A percentile compares a stretch with the other conserved stretches of the same genome.
phyloP scores from a whole-genome alignment of 2,113 vertebrate species.

The Athene noctua region DNA sequence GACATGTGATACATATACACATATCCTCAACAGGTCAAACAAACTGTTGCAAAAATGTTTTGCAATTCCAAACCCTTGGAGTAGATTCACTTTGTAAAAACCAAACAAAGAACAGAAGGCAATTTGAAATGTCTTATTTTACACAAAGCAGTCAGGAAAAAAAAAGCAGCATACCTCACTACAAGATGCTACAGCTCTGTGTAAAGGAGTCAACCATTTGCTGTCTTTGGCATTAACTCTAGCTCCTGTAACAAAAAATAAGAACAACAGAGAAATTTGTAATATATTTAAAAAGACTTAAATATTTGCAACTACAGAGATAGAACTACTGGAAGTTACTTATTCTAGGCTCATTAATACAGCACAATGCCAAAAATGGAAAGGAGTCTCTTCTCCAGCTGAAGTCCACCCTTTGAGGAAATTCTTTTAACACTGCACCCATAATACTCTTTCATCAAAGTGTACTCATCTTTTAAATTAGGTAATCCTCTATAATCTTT shows the following conservation, averaged over 20 bases:
- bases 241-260: slow-evolving; percentile 85
- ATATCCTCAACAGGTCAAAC: not conserved
- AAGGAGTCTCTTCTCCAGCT: not conserved
- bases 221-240: slow-evolving; percentile 99
- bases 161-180: slow-evolving; percentile 86
- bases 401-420: not conserved
- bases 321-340: not conserved
- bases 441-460: not conserved
- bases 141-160: not conserved
- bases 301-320: not conserved
- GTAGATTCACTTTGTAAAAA: not conserved
- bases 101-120: not conserved
- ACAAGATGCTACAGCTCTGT: slow-evolving; percentile 97
- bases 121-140: not conserved
- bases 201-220: slow-evolving; percentile 99
- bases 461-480: not conserved
- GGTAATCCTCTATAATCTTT: not conserved
- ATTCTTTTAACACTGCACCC: not conserved
- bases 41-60: not conserved
- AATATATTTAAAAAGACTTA: slow-evolving; percentile 17
- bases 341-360: not conserved
- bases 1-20: not conserved
- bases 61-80: not conserved
- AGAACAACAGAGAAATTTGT: not conserved
- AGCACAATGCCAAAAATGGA: not conserved